phyloP scores from a whole-genome alignment of 2,113 vertebrate species.

The Nothobranchius kuhntae region DNA sequence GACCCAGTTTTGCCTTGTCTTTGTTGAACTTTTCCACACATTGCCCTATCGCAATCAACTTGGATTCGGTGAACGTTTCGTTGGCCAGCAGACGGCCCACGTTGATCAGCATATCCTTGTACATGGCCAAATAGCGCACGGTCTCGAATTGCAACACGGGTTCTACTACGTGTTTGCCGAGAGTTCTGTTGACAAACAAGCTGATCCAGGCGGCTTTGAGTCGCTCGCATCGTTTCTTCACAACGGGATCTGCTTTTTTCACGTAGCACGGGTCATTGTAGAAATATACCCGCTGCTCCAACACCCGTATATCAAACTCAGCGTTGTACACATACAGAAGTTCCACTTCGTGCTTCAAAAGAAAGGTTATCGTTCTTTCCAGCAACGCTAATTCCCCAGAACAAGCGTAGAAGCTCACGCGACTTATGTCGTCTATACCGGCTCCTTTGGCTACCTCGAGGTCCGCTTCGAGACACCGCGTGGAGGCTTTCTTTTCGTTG shows the following conservation, averaged over 20 bases:
- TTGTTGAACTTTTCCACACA: constrained; percentile 10
- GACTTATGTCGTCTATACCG: background rate
- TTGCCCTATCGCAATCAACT: no score
- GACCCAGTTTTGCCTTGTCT: constrained; percentile 2
- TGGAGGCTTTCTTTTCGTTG: background rate
- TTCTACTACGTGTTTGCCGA: rapidly evolving
- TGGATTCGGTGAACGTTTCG: no score
- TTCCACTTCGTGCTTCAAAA: background rate
- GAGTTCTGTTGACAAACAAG: background rate
- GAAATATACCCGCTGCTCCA: constrained; percentile 15
- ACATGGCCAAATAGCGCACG: background rate
- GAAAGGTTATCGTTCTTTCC: background rate
- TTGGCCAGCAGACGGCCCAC: background rate
- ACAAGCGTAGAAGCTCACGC: background rate
- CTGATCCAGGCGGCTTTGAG: background rate
- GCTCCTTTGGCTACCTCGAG: background rate
- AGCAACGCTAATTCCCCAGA: background rate
- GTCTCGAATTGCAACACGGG: constrained; percentile 11
- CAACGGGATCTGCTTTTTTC: no score
- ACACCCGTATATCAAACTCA: constrained; percentile 1
- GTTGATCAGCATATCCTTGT: constrained; percentile 1
- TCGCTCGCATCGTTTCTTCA: no score
- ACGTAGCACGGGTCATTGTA: background rate
- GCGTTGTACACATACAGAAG: constrained; percentile 27
- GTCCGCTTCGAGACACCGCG: rapidly evolving